These are phyloP conservation scores for Bombus balteatus DNA, from an alignment of 1,140 invertebrate genomes.

Conservation along the genomic window DNA sequence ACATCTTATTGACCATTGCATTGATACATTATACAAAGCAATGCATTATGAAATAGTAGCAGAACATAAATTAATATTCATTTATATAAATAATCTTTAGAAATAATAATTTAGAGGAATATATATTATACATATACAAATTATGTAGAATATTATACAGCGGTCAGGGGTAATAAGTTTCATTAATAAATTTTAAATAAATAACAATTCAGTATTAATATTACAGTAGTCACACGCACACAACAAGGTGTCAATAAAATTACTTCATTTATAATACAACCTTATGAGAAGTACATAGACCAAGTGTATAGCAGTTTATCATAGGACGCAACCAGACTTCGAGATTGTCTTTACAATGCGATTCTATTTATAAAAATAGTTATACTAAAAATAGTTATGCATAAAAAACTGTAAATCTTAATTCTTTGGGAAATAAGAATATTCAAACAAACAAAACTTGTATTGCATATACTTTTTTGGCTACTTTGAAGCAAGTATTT, in stretches of 20 bases:
- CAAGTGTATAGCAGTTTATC: conserved; percentile 70
- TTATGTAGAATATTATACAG: neutral
- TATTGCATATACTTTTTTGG: conserved; percentile 46
- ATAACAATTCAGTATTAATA: conserved; percentile 11
- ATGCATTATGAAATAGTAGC: neutral
- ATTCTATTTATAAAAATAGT: conserved; percentile 76
- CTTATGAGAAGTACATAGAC: conserved; percentile 59
- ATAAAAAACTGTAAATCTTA: conserved; percentile 67
- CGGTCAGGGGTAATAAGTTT: neutral
- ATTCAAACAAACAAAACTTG: conserved; percentile 31
- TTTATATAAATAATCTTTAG: conserved; percentile 4
- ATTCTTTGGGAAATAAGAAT: conserved; percentile 48
- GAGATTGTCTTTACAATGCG: conserved; percentile 76
- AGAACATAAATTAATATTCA: conserved; percentile 1
- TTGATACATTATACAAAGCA: neutral
- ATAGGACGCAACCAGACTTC: conserved; percentile 77
- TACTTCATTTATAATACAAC: conserved; percentile 64
- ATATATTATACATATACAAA: neutral
- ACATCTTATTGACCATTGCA: conserved; percentile 2
- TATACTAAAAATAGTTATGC: conserved; percentile 70
- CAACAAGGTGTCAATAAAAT: conserved; percentile 61
- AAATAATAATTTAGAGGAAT: neutral
- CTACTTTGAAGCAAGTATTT: conserved; percentile 34
- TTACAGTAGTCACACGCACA: conserved; percentile 7
- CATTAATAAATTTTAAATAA: conserved; percentile 25